Conservation (phyloP, 2,113 vertebrate genomes). For the Poecilia latipinna region DNA sequence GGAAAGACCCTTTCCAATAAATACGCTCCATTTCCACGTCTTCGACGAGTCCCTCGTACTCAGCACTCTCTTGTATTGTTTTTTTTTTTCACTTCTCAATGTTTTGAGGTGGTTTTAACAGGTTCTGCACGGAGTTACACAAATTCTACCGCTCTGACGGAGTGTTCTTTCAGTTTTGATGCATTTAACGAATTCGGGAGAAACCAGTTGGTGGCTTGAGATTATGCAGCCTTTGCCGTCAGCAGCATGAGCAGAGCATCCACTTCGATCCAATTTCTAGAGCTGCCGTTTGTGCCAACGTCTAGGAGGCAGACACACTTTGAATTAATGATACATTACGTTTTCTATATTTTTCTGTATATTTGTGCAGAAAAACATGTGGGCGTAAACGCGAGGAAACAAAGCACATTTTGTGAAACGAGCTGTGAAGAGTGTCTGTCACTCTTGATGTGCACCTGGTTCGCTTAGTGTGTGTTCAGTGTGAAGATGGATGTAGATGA, state of each 20-base stretch:
- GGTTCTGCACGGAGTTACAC: background rate
- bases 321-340: background rate
- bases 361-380: background rate
- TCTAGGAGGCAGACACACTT: background rate
- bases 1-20: slow-evolving; percentile 61
- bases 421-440: background rate
- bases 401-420: background rate
- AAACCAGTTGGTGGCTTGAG: background rate
- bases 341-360: background rate
- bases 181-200: slow-evolving; percentile 2
- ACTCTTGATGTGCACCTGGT: background rate
- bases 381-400: background rate
- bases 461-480: too few relatives aligned
- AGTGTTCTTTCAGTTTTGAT: slow-evolving; percentile 9
- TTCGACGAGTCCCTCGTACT: slow-evolving; percentile 22
- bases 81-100: background rate
- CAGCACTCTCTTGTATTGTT: background rate
- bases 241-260: background rate
- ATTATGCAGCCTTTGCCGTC: background rate
- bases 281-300: background rate
- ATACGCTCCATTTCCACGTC: slow-evolving; percentile 31
- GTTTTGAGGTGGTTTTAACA: background rate
- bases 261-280: background rate
- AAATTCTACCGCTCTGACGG: background rate
- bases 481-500: too few relatives aligned